phyloP scores from a whole-genome alignment of 2,888 invertebrate species.

The Trachelus iudaicus region DNA sequence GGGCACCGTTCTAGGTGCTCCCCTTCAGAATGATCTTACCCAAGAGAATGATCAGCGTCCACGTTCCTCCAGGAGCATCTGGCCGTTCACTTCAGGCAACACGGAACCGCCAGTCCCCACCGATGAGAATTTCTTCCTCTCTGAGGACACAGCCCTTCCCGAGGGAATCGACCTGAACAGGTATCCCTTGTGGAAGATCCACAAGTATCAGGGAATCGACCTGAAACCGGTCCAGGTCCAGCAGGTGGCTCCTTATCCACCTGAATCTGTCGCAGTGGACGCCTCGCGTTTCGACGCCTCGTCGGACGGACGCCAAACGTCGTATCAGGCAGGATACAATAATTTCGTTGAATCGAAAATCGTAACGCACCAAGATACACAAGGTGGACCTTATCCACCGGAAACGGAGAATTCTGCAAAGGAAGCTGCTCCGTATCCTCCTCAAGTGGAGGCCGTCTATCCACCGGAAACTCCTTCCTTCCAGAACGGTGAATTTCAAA shows the following conservation, averaged over 20 bases:
- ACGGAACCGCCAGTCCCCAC: neutral
- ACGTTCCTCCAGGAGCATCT: conserved; percentile 15
- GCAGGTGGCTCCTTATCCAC: conserved; percentile 7
- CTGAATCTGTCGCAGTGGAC: conserved; percentile 6
- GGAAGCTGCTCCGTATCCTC: neutral
- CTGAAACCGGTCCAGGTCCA: conserved; percentile 28
- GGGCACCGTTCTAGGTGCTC: neutral
- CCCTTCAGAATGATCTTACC: neutral
- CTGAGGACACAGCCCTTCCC: conserved; percentile 12
- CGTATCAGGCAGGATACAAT: conserved; percentile 8
- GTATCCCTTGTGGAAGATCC: conserved; percentile 37
- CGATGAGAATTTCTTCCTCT: conserved; percentile 9
- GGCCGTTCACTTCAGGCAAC: conserved; percentile 9
- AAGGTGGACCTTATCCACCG: neutral
- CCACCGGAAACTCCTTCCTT: conserved; percentile 2
- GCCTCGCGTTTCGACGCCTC: conserved; percentile 8
- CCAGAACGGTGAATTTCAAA: conserved; percentile 12
- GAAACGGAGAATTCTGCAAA: too few relatives aligned
- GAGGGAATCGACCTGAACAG: conserved; percentile 25
- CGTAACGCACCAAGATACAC: neutral
- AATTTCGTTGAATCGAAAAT: neutral
- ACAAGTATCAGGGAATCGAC: conserved; percentile 36
- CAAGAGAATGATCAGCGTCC: neutral
- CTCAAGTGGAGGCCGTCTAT: neutral
- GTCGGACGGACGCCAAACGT: neutral